Base-by-base conservation (phyloP, 2,113 vertebrate genomes). In the Lycocorax pyrrhopterus region DNA sequence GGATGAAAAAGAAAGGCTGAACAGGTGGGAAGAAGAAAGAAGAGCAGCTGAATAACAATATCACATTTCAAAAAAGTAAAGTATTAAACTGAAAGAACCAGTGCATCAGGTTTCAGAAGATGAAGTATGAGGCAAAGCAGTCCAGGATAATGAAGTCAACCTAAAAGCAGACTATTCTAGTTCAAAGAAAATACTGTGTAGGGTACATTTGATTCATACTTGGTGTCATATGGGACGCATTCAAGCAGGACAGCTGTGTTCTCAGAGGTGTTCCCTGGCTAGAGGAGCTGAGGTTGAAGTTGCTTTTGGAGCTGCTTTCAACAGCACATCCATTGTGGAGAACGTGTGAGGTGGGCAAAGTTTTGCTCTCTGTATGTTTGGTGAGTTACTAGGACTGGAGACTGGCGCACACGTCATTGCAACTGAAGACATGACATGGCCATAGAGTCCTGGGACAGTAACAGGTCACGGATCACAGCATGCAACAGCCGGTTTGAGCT, bases 331-430 rank as follows among this genome's bases (percentile, higher is more conserved):
- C 10, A 21, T 51, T 67, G 55, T 30, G 27, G 29, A 21, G 18
- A 6, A 6, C 0, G 0, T 13, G 9, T 35, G 22, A 89, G 11
- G 16, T 18, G 26, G 39, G 30, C 16, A 82, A 30, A 53, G 75
- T 30, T 60, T 82, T 14, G 25, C 20, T 62, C 7, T 35, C 35
- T 19, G 7, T 4, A 2, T 23, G 7, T 47, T 16, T 1, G 2
- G 5, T 69, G 41, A 76, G 19, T 7, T 58, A 13, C 43, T 39
- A 33, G 47, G 55, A 9, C 12, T 63, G 14, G 10, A 35, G 20
- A 43, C 7, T 8, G 51, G 23, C 29, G 49, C 4, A 23, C 7
- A 19, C 11, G 17, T 9, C 49, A 23, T 37, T 84, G 23, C 18
- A 67, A 10, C 11, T 19, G 35, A 37, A 72, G 56, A 30, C 13